These are phyloP conservation scores for human DNA, from an alignment of 2,113 vertebrate species.

Conservation along the genomic window GRCh38 chr6:110623501-110624000, in stretches of 20 bases:
- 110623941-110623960: no score
- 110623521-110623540: background rate
- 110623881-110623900: no score
- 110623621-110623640: background rate
- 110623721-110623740: background rate
- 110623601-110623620: constrained; percentile 1
- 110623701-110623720: constrained; percentile 26
- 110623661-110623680: background rate
- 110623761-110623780: no score
- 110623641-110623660: background rate
- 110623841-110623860: no score
- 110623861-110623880: no score
- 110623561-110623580: background rate
- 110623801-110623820: no score
- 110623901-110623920: no score
- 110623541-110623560: background rate
- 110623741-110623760: no score
- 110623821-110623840: no score
- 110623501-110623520: background rate
- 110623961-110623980: background rate
- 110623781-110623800: no score
- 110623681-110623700: background rate
- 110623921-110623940: no score
- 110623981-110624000: constrained; percentile 16
- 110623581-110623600: constrained; percentile 2